Conservation (phyloP, 2,113 vertebrate species). For the Microcebus griseorufus region DNA sequence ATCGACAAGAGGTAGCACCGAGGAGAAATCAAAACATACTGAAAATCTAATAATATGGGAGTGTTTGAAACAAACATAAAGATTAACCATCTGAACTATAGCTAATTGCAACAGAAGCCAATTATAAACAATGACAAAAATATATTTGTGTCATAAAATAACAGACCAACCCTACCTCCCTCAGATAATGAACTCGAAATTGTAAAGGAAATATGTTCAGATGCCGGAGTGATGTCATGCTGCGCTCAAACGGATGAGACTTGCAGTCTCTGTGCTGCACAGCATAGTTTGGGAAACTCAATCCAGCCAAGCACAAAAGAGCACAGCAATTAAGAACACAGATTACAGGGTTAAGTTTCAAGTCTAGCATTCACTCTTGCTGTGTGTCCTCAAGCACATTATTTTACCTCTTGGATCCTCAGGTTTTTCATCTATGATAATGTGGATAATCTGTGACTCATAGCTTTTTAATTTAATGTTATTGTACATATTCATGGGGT, state of each 20-base stretch:
- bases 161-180: constrained; percentile 71
- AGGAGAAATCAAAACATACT: constrained; percentile 32
- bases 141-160: constrained; percentile 76
- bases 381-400: neutral
- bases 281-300: neutral
- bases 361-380: neutral
- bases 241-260: neutral
- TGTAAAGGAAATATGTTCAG: constrained; percentile 72
- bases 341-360: neutral
- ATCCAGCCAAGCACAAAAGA: neutral
- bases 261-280: neutral
- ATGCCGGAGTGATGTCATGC: constrained; percentile 17
- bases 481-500: too few species aligned
- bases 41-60: constrained; percentile 65
- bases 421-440: neutral
- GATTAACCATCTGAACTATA: constrained; percentile 36
- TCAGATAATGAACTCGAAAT: constrained; percentile 73
- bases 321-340: neutral
- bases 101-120: constrained; percentile 71
- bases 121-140: constrained; percentile 74
- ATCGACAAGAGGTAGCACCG: neutral
- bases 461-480: neutral
- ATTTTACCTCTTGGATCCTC: neutral
- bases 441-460: neutral
- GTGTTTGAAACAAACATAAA: constrained; percentile 72